phyloP scores from a whole-genome alignment of 2,113 vertebrate species.

The Leiothrix lutea region DNA sequence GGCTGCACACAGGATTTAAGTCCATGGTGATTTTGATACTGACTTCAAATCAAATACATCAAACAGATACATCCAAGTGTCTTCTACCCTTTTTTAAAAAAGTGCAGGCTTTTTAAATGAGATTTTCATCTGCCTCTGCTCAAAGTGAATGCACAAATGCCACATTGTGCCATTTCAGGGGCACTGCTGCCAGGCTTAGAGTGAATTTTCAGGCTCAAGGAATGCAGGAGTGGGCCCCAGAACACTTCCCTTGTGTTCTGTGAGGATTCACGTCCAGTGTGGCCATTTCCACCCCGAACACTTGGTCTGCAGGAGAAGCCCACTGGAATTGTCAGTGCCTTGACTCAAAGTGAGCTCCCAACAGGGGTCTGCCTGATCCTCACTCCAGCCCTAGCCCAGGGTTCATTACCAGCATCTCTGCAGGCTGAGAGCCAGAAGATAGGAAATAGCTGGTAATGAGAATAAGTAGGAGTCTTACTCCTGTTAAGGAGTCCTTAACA shows the following conservation, averaged over 20 bases:
- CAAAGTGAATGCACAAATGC: background rate
- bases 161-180: background rate
- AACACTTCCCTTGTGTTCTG: background rate
- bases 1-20: background rate
- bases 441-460: background rate
- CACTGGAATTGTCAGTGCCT: background rate
- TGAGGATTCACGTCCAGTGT: background rate
- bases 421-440: background rate
- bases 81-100: background rate
- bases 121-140: background rate
- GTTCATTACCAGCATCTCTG: background rate
- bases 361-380: background rate
- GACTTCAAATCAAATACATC: background rate
- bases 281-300: background rate
- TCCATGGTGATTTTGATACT: background rate
- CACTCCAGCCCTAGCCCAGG: background rate
- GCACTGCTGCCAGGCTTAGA: background rate
- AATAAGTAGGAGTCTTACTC: background rate
- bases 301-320: background rate
- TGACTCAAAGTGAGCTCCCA: background rate
- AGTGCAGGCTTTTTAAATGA: background rate
- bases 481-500: background rate
- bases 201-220: background rate
- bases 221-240: background rate
- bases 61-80: background rate